These are phyloP conservation scores for Tachysurus fulvidraco DNA, from an alignment of 2,113 vertebrate species.

Conservation along the genomic window DNA sequence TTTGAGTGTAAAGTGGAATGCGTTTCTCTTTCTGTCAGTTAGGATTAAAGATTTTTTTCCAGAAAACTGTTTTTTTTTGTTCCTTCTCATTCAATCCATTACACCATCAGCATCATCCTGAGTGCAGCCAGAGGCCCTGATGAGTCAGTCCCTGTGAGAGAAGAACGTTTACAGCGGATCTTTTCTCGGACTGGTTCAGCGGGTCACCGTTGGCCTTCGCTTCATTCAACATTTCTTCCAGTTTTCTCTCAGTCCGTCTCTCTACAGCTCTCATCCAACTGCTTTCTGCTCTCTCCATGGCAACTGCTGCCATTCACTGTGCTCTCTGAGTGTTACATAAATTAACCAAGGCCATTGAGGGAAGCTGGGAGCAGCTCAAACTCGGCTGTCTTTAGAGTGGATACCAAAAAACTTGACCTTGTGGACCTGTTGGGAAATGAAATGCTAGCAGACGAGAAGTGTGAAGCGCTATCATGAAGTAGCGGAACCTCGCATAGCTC, in stretches of 20 bases:
- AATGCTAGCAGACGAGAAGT: not conserved
- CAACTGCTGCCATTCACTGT: slow-evolving; percentile 69
- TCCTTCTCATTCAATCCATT: not conserved
- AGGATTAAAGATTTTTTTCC: not conserved
- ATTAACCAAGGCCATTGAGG: slow-evolving; percentile 69
- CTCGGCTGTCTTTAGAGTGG: slow-evolving; percentile 50
- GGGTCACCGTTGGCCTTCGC: slow-evolving; percentile 11
- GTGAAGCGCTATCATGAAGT: slow-evolving; percentile 21
- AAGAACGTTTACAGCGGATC: slow-evolving; percentile 5
- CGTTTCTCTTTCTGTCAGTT: not conserved
- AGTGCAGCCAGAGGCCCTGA: not conserved
- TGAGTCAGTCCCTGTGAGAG: not conserved
- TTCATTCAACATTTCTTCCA: slow-evolving; percentile 32
- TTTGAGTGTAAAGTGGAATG: not conserved
- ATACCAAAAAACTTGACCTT: slow-evolving; percentile 8
- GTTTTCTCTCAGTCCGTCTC: slow-evolving; percentile 18
- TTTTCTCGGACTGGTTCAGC: slow-evolving; percentile 41
- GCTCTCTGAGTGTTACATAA: slow-evolving; percentile 64
- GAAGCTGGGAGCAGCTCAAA: slow-evolving; percentile 63
- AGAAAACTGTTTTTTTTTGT: not conserved
- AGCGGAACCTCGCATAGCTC: not conserved
- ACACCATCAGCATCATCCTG: not conserved
- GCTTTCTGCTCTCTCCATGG: slow-evolving; percentile 72
- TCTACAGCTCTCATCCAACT: slow-evolving; percentile 1
- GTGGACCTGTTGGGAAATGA: slow-evolving; percentile 5